Evolutionary conservation across 2,113 vertebrate genomes (phyloP).

Genomic region (Aramus guarauna): DNA sequence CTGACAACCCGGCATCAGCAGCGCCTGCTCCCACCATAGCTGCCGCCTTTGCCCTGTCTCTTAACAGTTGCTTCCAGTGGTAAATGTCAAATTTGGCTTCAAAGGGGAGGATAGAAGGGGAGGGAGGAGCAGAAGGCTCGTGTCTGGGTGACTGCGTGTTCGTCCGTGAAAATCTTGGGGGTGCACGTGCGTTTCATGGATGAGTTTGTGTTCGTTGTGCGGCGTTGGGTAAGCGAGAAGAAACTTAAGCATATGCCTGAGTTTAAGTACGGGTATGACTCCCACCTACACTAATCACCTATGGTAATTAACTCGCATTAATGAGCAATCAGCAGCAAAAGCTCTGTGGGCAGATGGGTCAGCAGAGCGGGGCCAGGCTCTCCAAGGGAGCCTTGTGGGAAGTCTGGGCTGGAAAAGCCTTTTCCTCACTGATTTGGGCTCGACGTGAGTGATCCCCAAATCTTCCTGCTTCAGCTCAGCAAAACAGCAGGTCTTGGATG

Average conservation of each 20-base stretch:
- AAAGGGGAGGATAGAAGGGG: neutral
- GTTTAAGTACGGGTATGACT: neutral
- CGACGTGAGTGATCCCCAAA: neutral
- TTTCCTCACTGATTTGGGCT: neutral
- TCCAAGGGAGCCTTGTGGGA: rapidly evolving
- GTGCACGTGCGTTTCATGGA: rapidly evolving
- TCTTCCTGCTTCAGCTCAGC: neutral
- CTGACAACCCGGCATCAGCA: neutral
- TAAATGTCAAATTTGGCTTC: neutral
- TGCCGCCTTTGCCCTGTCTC: neutral
- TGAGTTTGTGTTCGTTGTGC: neutral
- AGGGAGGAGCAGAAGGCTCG: neutral
- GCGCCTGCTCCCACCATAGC: neutral
- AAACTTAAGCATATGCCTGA: neutral
- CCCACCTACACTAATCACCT: neutral
- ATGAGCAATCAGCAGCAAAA: neutral
- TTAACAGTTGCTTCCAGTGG: neutral
- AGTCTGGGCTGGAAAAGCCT: neutral
- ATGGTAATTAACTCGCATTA: neutral
- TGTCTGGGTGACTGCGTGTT: rapidly evolving
- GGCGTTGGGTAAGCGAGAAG: neutral
- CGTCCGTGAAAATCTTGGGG: neutral
- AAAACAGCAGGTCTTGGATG: neutral
- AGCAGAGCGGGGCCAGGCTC: neutral
- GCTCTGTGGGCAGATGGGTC: neutral